phyloP scores from a whole-genome alignment of 2,797 vertebrate species.

The Gambusia yucatana region DNA sequence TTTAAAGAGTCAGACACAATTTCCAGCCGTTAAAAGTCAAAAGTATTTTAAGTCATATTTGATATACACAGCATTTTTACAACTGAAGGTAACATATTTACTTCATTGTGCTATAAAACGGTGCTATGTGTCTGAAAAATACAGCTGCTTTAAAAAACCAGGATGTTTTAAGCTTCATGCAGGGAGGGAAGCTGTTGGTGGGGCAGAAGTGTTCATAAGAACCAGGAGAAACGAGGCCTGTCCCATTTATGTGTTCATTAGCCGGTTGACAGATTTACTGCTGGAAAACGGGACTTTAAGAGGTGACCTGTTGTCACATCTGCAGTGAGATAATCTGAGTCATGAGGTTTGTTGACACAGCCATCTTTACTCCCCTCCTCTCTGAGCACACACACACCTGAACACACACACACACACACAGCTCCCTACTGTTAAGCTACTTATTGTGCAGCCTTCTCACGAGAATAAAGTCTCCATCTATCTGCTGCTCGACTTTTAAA shows the following conservation, averaged over 20 bases:
- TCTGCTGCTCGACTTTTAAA: constrained; percentile 26
- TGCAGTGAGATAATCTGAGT: constrained; percentile 79
- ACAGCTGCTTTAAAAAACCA: not conserved
- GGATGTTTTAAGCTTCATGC: not conserved
- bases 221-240: constrained; percentile 41
- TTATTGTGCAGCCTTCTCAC: constrained; percentile 38
- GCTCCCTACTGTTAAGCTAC: constrained; percentile 38
- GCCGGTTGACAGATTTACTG: constrained; percentile 73
- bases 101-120: no score
- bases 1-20: not conserved
- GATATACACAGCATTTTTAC: not conserved
- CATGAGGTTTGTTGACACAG: constrained; percentile 73
- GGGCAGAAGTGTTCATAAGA: not conserved
- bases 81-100: not conserved
- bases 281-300: constrained; percentile 71
- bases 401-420: constrained; percentile 24
- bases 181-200: not conserved
- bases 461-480: constrained; percentile 33
- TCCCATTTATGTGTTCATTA: constrained; percentile 74
- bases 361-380: constrained; percentile 46
- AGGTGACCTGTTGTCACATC: constrained; percentile 82
- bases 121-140: not conserved
- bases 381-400: constrained; percentile 8
- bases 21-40: not conserved
- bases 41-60: not conserved